Conservation (phyloP, 2,113 vertebrate species). For the Progne subis region DNA sequence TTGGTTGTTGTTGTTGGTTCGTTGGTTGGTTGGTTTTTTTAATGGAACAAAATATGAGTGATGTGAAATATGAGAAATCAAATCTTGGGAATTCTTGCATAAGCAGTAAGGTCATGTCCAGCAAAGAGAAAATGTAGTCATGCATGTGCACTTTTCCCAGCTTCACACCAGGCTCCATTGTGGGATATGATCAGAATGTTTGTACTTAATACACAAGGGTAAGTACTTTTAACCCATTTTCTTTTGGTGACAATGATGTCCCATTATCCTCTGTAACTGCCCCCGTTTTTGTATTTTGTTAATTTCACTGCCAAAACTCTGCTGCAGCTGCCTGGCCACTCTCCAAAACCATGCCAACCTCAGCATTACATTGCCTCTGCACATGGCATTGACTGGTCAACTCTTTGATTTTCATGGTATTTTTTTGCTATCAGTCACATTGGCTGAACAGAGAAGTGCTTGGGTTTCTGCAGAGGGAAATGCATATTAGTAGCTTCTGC, state of each 20-base stretch:
- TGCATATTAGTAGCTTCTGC: background rate
- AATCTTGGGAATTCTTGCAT: background rate
- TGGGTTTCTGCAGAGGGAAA: background rate
- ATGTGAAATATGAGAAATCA: background rate
- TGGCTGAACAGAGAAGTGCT: background rate
- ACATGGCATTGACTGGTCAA: background rate
- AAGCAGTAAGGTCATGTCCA: background rate
- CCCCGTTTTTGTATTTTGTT: background rate
- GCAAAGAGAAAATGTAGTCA: background rate
- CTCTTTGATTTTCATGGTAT: background rate
- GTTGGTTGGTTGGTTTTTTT: fast-evolving
- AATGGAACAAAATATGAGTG: background rate
- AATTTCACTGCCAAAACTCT: background rate
- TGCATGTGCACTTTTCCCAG: background rate
- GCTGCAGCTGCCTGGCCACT: background rate
- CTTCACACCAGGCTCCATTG: background rate
- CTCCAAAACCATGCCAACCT: background rate
- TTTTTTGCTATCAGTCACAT: background rate
- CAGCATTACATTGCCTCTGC: background rate
- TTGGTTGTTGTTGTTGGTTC: background rate
- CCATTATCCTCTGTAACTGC: background rate
- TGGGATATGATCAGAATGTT: background rate
- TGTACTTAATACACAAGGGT: background rate
- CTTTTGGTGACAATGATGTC: background rate
- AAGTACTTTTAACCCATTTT: background rate